Base-by-base conservation (phyloP, 2,797 vertebrate species). In the Poliocrania exsul region DNA sequence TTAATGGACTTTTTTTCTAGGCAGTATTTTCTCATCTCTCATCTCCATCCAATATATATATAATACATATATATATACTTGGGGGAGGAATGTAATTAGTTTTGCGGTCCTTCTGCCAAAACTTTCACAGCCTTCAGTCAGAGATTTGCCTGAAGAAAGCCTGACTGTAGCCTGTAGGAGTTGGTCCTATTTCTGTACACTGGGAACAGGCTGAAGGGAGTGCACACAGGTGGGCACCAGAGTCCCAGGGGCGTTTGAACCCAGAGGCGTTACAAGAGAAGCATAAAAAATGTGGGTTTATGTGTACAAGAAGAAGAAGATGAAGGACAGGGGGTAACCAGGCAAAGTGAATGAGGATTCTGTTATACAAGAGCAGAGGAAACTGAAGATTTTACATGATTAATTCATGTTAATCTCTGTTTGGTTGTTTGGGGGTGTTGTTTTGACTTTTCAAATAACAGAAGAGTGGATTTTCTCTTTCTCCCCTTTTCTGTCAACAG, bases 71-170 rank as follows among this genome's bases (percentile, higher is more conserved):
- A 81, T 40, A 62, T 7, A 37, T 5, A 57, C 72, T 54, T 89
- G 88, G 81, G 65, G 84, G 94, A 90, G 74, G 86, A 94, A 94
- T 73, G 53, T 50, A 93, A 94, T 96, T 78, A 92, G 58, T 85
- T 96, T 85, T 58, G 33, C 1, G 0, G 25, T 66, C 81, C 79
- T 92, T 85, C 74, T 95, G 92, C 92, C 93, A 94, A 81, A 95
- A 72, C 28, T 81, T 94, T 40, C 67, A 67, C 58, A 54, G 75
- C 28, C 49, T 96, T 88, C 75, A 91, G 42, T 46, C 25, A 81
- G 80, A 91, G 62, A 75, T 92, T 85, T 83, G 65, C 65, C 46
- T 77, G 75, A 29, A 84, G 73, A 88, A 86, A 49, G 24, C 29
- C 33, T 70, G 64, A 57, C 79, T 69, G 33, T 1, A 38, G 62